Evolutionary conservation across 2,113 vertebrate species (phyloP), one percentile per base, ranked within the genome.

Genomic region (Merops nubicus): DNA sequence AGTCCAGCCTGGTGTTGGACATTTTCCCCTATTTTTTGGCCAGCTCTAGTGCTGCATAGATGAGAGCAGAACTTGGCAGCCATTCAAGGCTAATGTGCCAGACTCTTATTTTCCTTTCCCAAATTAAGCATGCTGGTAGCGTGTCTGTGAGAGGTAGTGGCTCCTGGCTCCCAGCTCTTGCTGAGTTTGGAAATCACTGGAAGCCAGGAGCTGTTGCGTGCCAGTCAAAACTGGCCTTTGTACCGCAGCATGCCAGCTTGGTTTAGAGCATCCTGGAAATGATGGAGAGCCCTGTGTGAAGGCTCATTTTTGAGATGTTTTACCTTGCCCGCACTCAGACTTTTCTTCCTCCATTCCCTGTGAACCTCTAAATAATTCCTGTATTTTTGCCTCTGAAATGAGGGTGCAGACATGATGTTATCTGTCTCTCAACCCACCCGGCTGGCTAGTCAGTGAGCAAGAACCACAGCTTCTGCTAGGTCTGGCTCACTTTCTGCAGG

Each of bases 71-170:
- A 9, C 40, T 87, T 97, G 96, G 93, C 96, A 93, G 91, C 53
- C 9, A 0, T 25, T 95, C 73, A 48, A 43, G 56, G 86, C 74
- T 95, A 92, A 92, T 89, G 93, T 94, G 96, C 91, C 91, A 96
- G 95, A 96, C 95, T 96, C 67, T 95, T 95, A 72, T 97, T 97
- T 97, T 95, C 73, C 91, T 93, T 96, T 94, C 91, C 89, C 86
- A 96, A 95, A 96, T 96, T 93, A 95, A 96, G 91, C 89, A 92
- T 94, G 93, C 94, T 92, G 91, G 94, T 96, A 68, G 80, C 7
- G 29, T 93, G 93, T 92, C 93, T 97, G 89, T 4, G 19, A 96
- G 91, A 96, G 89, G 93, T 68, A 40, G 84, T 75, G n/a, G 86
- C 82, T 96, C 45, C 80, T 97, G 91, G 91, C 83, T 95, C 48